Percentiles rank a stretch among this genome's conserved stretches.
Evolutionary conservation across 2,888 invertebrate genomes (phyloP).

Genomic region (Acrobasis repandana): DNA sequence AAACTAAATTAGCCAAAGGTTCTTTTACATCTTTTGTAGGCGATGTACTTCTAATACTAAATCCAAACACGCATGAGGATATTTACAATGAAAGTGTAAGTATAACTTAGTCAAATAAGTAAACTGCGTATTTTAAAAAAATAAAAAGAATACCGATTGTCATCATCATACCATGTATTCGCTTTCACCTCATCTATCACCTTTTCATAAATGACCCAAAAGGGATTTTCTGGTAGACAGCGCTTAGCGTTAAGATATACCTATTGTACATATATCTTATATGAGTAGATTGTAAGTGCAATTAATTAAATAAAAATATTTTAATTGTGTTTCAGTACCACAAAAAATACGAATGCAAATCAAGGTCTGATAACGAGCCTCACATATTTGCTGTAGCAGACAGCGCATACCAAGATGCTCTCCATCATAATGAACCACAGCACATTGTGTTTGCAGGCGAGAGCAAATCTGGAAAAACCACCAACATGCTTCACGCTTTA

Average conservation of each 20-base stretch:
- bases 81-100: constrained; percentile 89
- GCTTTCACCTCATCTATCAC: no score
- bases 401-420: constrained; percentile 94
- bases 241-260: no score
- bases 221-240: no score
- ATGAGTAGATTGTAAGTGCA: no score
- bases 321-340: constrained; percentile 84
- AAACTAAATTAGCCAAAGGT: constrained; percentile 86
- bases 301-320: constrained; percentile 2
- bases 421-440: constrained; percentile 93
- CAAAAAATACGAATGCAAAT: constrained; percentile 91
- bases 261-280: no score
- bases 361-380: constrained; percentile 94
- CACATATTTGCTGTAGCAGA: constrained; percentile 96
- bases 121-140: no score
- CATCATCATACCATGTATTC: no score
- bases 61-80: constrained; percentile 89
- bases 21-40: constrained; percentile 90
- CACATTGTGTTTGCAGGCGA: constrained; percentile 95
- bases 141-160: no score
- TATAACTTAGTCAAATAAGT: constrained; percentile 22
- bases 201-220: no score
- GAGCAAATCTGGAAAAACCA: constrained; percentile 95
- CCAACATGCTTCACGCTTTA: constrained; percentile 89
- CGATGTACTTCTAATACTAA: constrained; percentile 89